Percentiles rank a stretch among this genome's conserved stretches.
These are phyloP conservation scores for Manacus vitellinus DNA, from an alignment of 2,113 vertebrate genomes.

Conservation along the genomic window DNA sequence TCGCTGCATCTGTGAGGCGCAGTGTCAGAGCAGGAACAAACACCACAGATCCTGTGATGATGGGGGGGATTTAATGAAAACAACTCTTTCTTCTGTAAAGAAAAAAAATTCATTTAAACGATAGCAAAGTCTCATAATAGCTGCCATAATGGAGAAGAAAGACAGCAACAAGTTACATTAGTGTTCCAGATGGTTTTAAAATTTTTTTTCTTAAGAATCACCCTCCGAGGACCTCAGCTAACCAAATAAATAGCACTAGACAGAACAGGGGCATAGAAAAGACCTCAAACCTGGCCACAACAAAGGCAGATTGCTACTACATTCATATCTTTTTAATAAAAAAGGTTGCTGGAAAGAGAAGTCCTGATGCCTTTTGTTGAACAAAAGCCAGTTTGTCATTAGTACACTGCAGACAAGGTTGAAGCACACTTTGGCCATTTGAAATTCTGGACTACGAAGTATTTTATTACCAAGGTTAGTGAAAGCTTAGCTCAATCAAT, in stretches of 20 bases:
- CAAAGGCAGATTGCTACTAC: background rate
- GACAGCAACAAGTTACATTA: background rate
- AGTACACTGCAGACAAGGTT: background rate
- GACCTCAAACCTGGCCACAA: background rate
- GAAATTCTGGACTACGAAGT: background rate
- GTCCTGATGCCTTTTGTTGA: background rate
- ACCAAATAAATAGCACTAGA: background rate
- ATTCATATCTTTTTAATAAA: background rate
- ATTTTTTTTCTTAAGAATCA: background rate
- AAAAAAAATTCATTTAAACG: background rate
- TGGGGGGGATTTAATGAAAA: background rate
- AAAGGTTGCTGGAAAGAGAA: background rate
- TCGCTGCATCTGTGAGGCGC: background rate
- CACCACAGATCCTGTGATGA: background rate
- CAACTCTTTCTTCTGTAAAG: background rate
- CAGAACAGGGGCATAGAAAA: background rate
- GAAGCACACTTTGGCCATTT: background rate
- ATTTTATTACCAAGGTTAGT: background rate
- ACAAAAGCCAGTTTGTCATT: background rate
- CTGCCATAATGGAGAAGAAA: background rate
- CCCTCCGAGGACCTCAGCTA: background rate
- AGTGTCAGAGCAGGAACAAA: background rate
- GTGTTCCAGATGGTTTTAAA: background rate
- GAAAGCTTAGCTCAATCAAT: conserved; percentile 15
- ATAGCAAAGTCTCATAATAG: background rate